Evolutionary conservation across 2,113 vertebrate genomes (phyloP), one percentile per base, ranked within the genome.

Genomic region (Saimiri boliviensis): DNA sequence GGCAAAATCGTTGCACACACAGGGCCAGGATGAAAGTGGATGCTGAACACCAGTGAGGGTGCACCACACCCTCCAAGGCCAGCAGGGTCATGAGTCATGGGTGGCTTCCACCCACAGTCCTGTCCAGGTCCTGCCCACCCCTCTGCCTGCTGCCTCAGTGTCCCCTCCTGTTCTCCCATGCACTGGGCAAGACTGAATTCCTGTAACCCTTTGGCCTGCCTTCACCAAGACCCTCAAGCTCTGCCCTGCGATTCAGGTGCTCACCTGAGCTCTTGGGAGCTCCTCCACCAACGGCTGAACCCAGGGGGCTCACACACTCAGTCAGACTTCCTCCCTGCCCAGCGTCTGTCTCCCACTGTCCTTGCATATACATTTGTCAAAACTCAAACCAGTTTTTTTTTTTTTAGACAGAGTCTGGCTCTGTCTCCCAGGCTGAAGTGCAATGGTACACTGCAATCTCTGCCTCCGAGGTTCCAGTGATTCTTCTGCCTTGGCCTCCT

Each of bases 41-140:
- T 2, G 4, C 45, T 11, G 30, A 35, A 14, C 30, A 6, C 0
- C 1, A 49, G 30, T 30, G 17, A 49, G 76, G 32, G 45, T 77
- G 45, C 14, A 20, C 2, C 10, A 40, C 40, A 5, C 3, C n/a
- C 0, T 10, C 9, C 20, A 42, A 27, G 45, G 45, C 9, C 3
- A 13, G 49, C 71, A 10, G 21, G 52, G 42, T 66, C 58, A 66
- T 5, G 3, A 49, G n/a, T 37, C 2, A 1, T 42, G 49, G 35
- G 32, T 8, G 42, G 45, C 17, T 32, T 5, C 9, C 0, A 14
- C 2, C 2, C 23, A 45, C 16, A 60, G 35, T 27, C 32, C 17
- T 21, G 35, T n/a, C 52, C 40, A 73, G 49, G 30, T 45, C 45
- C 85, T 4, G 37, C 54, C 42, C 13, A n/a, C 9, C 37, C 21